These are phyloP conservation scores for Nephotettix cincticeps DNA, from an alignment of 1,140 invertebrate genomes.

Conservation along the genomic window DNA sequence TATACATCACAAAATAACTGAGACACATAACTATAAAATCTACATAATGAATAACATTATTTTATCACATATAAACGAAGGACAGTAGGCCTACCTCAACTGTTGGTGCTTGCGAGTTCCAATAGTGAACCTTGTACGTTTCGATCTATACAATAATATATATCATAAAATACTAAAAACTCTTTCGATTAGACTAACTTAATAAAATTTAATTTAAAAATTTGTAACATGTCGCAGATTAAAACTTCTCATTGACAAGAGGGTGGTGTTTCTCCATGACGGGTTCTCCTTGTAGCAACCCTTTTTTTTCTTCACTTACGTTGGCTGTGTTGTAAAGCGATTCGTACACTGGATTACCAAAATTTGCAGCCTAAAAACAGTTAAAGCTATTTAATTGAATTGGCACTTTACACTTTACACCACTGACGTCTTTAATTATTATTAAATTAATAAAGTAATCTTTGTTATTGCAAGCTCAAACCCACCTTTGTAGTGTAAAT, in stretches of 20 bases:
- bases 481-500: too few species aligned
- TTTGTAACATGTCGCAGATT: not conserved
- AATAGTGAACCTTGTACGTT: not conserved
- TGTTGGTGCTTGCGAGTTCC: not conserved
- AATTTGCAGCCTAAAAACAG: conserved; percentile 60
- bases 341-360: conserved; percentile 84
- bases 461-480: too few species aligned
- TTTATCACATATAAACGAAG: conserved; percentile 14
- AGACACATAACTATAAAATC: not conserved
- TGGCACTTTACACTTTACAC: too few species aligned
- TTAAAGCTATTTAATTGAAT: too few species aligned
- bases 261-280: conserved; percentile 9
- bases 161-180: conserved; percentile 19
- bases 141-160: not conserved
- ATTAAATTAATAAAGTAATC: too few species aligned
- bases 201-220: not conserved
- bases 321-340: conserved; percentile 65
- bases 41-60: not conserved
- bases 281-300: conserved; percentile 47
- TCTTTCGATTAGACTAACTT: not conserved
- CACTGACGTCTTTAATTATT: too few species aligned
- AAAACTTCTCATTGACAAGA: conserved; percentile 14
- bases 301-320: conserved; percentile 56
- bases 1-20: not conserved
- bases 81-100: not conserved